Evolutionary conservation across 2,113 vertebrate species (phyloP).

Genomic region (Furnarius figulus): DNA sequence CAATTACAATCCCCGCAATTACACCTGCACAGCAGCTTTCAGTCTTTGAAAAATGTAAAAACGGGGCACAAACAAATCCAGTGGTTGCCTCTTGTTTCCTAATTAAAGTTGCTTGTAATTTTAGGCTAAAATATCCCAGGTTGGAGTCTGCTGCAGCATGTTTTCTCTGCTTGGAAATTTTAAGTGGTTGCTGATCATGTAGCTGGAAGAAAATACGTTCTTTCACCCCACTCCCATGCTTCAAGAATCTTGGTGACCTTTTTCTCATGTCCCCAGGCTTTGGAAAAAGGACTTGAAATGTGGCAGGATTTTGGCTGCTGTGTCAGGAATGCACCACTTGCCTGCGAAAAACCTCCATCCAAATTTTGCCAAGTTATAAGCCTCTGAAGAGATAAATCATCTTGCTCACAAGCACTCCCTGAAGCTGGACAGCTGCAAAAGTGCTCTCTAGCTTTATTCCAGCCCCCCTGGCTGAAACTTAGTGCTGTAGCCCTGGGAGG

Average conservation of each 20-base stretch:
- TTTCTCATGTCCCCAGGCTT: neutral
- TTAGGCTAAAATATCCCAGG: neutral
- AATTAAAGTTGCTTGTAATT: neutral
- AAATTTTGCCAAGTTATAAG: neutral
- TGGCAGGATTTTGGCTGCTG: neutral
- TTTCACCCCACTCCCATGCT: accelerated
- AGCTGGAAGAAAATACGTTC: neutral
- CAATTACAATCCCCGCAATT: neutral
- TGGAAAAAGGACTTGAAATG: slow-evolving; percentile 14
- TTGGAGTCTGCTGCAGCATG: neutral
- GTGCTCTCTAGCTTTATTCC: neutral
- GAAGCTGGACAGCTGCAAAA: neutral
- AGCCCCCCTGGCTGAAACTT: neutral
- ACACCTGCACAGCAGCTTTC: neutral
- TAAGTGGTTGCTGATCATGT: neutral
- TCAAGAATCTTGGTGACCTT: slow-evolving; percentile 24
- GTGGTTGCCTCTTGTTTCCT: neutral
- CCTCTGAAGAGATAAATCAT: neutral
- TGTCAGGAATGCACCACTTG: neutral
- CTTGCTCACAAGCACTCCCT: neutral
- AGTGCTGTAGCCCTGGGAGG: accelerated
- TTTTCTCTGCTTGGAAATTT: slow-evolving; percentile 10
- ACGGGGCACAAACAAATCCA: neutral
- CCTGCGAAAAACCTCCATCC: neutral
- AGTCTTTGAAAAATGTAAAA: neutral